Base-by-base conservation (phyloP, 2,113 vertebrate species). In the Grallaria varia region DNA sequence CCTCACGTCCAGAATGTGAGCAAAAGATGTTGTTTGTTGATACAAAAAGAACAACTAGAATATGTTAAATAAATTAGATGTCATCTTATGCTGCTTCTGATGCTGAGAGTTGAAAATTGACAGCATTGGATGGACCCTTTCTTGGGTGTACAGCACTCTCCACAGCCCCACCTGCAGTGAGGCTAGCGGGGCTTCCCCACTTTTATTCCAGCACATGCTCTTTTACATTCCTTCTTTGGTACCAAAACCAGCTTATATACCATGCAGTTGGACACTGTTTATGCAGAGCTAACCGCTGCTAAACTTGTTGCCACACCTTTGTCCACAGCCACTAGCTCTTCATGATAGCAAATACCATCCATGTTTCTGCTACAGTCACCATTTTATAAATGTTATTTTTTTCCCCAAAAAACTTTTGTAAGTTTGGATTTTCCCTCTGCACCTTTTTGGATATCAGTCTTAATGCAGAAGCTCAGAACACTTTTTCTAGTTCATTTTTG, bases 71-170 rank as follows among this genome's bases (percentile, higher is more conserved):
- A 19, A 63, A 52, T 47, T 79, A 31, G 27, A 17, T 56, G 24
- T 17, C 6, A n/a, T 62, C n/a, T 78, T 52, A 16, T 35, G 12
- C 12, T 0, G 0, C 5, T 72, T 91, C 25, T 35, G 77, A 24
- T 73, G 27, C 27, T 40, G 40, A n/a, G 23, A 71, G 3, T 12
- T 12, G 18, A 31, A 45, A 31, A 82, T 3, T 30, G 21, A 35
- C 0, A 0, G 5, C 33, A 58, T 25, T 2, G 3, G 24, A 24
- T 33, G 12, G 28, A 25, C 15, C 21, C 8, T 14, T 45, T 78
- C 42, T 50, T 66, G 53, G 30, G 19, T 58, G 19, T 45, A 68
- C 59, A 67, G 35, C 35, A 18, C 25, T 59, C 44, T 55, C 12
- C 0, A 0, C 14, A 62, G 52, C 60, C 31, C 27, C 28, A 50